These are phyloP conservation scores for Cryptophagus acutangulus DNA, from an alignment of 2,888 invertebrate genomes.

Conservation along the genomic window DNA sequence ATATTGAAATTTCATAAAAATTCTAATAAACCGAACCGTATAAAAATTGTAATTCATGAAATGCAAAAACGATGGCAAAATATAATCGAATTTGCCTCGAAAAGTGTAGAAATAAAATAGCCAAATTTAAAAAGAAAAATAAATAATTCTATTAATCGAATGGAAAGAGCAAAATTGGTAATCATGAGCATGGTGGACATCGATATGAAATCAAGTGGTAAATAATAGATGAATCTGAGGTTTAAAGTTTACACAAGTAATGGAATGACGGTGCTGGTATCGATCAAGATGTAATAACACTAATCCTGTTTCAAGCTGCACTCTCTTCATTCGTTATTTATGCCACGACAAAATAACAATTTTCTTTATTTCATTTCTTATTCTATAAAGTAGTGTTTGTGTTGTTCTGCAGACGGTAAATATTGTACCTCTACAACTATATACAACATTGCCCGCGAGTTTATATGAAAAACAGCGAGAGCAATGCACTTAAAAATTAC, in stretches of 20 bases:
- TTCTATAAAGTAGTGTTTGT: conserved; percentile 25
- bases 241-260: conserved; percentile 45
- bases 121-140: no score
- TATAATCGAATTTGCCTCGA: no score
- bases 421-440: conserved; percentile 9
- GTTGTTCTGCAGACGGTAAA: conserved; percentile 16
- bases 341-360: conserved; percentile 39
- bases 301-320: conserved; percentile 39
- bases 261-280: conserved; percentile 40
- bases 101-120: no score
- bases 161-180: no score
- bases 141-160: no score
- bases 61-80: no score
- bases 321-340: conserved; percentile 41
- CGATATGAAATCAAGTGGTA: conserved; percentile 34
- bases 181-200: no score
- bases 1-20: no score
- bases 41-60: no score
- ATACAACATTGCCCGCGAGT: conserved; percentile 10
- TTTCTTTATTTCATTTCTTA: conserved; percentile 32
- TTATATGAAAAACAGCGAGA: conserved; percentile 25
- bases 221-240: conserved; percentile 40
- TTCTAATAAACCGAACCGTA: no score
- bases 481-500: conserved; percentile 43
- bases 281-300: conserved; percentile 43